Evolutionary conservation across 2,888 invertebrate genomes (phyloP).

Genomic region (Limnephilus auricula): DNA sequence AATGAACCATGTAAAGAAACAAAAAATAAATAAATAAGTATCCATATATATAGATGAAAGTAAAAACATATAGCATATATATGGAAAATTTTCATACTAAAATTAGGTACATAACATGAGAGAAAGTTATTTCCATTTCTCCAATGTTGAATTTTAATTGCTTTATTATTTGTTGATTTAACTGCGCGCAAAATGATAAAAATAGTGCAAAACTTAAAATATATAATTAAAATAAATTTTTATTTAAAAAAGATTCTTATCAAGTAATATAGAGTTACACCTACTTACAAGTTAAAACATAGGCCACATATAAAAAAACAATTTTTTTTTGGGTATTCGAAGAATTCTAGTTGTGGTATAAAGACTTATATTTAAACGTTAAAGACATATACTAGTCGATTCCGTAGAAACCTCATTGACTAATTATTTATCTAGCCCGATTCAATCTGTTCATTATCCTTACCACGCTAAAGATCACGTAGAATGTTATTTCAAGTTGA

Average conservation of each 20-base stretch:
- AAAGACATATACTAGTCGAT: background rate
- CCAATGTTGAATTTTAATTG: background rate
- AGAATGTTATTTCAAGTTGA: slow-evolving; percentile 6
- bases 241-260: no score
- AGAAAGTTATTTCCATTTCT: background rate
- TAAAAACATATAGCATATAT: no score
- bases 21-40: no score
- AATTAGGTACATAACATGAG: no score
- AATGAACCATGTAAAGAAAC: no score
- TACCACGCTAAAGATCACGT: slow-evolving; percentile 13
- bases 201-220: background rate
- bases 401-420: background rate
- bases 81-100: no score
- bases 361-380: background rate
- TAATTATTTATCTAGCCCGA: background rate
- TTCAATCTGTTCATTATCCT: background rate
- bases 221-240: no score
- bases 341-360: background rate
- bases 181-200: background rate
- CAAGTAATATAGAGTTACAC: background rate
- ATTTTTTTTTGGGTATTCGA: background rate
- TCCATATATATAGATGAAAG: no score
- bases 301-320: background rate
- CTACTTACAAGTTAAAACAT: background rate
- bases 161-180: background rate